Conservation (phyloP, 2,888 invertebrate genomes). For the Salpingus planirostris region DNA sequence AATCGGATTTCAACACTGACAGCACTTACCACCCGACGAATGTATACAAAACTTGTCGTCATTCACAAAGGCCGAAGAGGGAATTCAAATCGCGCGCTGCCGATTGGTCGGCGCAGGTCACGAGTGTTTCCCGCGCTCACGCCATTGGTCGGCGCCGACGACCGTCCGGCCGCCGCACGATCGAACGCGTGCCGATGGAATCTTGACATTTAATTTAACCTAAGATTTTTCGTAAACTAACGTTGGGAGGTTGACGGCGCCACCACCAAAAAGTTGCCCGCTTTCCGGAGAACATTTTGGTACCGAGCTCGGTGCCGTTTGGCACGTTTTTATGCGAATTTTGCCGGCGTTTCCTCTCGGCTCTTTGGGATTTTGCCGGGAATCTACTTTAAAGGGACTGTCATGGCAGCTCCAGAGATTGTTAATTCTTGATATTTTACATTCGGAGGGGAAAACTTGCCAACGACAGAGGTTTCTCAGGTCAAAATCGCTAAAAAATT, state of each 20-base stretch:
- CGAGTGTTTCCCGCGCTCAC: constrained; percentile 38
- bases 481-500: too few species aligned
- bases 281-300: constrained; percentile 21
- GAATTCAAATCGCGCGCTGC: constrained; percentile 40
- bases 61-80: constrained; percentile 38
- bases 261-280: constrained; percentile 19
- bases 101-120: constrained; percentile 36
- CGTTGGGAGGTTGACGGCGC: constrained; percentile 1
- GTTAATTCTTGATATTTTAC: too few species aligned
- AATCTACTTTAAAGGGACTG: constrained; percentile 23
- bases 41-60: constrained; percentile 42
- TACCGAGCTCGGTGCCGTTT: too few species aligned
- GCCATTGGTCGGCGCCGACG: constrained; percentile 30
- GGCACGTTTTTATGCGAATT: constrained; percentile 19
- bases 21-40: constrained; percentile 42
- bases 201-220: constrained; percentile 32
- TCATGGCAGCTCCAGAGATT: constrained; percentile 34
- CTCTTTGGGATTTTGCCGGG: constrained; percentile 27
- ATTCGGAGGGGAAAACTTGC: too few species aligned
- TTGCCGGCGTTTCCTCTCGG: constrained; percentile 1
- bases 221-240: constrained; percentile 15
- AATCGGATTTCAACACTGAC: constrained; percentile 38
- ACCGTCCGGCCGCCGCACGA: constrained; percentile 17
- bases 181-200: constrained; percentile 30
- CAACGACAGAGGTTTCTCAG: too few species aligned